Evolutionary conservation across 2,113 vertebrate genomes (phyloP), one percentile per base, ranked within the genome.

Genomic region (Hyperopisus bebe): DNA sequence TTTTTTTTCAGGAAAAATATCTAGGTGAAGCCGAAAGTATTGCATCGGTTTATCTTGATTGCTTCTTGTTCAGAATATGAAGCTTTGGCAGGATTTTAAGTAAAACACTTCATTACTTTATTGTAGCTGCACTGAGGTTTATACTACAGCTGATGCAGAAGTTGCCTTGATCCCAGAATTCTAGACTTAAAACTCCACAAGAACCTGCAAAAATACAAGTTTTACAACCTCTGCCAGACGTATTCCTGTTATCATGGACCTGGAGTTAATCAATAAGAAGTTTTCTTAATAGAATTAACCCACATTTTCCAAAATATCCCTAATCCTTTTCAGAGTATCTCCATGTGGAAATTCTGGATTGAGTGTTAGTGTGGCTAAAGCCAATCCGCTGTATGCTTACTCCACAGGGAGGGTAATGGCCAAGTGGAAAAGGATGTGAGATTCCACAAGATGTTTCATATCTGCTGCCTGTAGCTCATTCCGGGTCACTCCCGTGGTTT

Each of bases 391-490:
- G 80, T 77, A 48, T 86, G 88, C 74, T 88, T 88, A 48, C 53
- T 88, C 47, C 89, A 91, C 85, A 17, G 86, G 66, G 84, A 66
- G 92, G 91, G 93, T 92, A 89, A 92, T 89, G 91, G 92, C 85
- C 90, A 47, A 90, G 89, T 90, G 93, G 92, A 95, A 94, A 90
- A 84, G 88, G 90, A 9, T 85, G 90, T 86, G 86, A 90, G 92
- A 90, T 91, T 91, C 92, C 58, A 90, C 93, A 95, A 95, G 92
- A 92, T 95, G 94, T 95, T 95, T 95, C 93, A 93, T 92, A 90
- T 91, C 86, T 2, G 90, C 91, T 92, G 93, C 93, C 93, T 94
- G 90, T 93, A 92, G 92, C 94, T 31, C 70, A 66, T 11, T 66
- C n/a, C 3, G 1, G 24, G 3, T 66, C 90, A 92, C 91, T 90